Evolutionary conservation across 2,113 vertebrate genomes (phyloP).

Genomic region (Podarcis muralis): DNA sequence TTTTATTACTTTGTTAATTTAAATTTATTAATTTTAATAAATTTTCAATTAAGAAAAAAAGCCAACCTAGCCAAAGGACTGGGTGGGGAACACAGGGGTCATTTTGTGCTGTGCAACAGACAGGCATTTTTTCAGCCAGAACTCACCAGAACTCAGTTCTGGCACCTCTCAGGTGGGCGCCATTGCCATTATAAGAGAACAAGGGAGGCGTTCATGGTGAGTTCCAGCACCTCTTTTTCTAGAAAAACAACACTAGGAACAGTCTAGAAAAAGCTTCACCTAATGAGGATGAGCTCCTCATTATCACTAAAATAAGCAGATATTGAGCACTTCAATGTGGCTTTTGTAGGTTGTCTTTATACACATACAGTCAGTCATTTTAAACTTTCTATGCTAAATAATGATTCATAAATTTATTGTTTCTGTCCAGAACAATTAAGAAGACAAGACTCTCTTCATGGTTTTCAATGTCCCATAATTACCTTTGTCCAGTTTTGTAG

Average conservation of each 20-base stretch:
- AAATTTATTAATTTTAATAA: no score
- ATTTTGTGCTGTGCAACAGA: not conserved
- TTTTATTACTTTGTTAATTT: not conserved
- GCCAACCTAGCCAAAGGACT: no score
- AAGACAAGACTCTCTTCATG: slow-evolving; percentile 59
- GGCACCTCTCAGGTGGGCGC: no score
- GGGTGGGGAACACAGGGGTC: not conserved
- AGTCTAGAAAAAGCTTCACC: not conserved
- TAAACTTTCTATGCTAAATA: slow-evolving; percentile 29
- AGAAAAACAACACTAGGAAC: no score
- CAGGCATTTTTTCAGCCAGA: no score
- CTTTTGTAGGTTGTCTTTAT: slow-evolving; percentile 12
- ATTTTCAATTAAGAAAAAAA: not conserved
- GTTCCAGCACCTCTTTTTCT: no score
- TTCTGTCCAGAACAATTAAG: slow-evolving; percentile 41
- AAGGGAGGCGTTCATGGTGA: no score
- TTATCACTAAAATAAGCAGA: not conserved
- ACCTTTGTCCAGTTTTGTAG: slow-evolving; percentile 58
- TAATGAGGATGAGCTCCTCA: not conserved
- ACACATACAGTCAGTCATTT: slow-evolving; percentile 36
- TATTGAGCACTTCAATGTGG: not conserved
- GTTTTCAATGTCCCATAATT: slow-evolving; percentile 57
- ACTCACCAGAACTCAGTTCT: no score
- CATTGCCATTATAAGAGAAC: no score
- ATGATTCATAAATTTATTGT: slow-evolving; percentile 46